These are phyloP conservation scores for Aurelia aurita DNA, from an alignment of 30 jellyfish, hydroid and myxozoan species.

Conservation along the genomic window DNA sequence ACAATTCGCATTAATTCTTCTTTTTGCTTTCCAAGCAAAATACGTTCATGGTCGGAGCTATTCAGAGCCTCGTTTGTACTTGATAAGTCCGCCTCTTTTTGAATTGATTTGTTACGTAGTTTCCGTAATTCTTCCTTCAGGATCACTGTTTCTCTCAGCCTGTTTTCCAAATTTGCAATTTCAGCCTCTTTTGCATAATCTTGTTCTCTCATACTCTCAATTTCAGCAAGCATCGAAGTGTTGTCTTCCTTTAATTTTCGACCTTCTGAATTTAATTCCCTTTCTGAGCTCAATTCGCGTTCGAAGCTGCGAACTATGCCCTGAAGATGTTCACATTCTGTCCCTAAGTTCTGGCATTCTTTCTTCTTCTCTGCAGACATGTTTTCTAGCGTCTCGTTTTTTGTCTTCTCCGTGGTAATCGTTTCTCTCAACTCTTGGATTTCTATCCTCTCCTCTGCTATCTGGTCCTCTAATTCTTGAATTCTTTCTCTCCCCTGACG, in stretches of 20 bases:
- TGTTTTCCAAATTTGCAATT: neutral
- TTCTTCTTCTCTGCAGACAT: neutral
- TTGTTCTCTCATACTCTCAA: neutral
- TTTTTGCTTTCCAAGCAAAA: neutral
- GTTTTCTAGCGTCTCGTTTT: slow-evolving; percentile 1
- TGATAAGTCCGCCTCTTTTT: slow-evolving; percentile 4
- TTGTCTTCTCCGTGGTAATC: slow-evolving; percentile 10
- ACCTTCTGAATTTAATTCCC: neutral
- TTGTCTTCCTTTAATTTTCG: slow-evolving; percentile 14
- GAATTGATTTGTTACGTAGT: slow-evolving; percentile 7
- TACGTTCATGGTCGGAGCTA: neutral
- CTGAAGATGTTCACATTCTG: neutral
- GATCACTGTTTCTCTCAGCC: neutral
- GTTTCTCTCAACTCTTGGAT: slow-evolving; percentile 16
- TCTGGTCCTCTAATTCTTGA: slow-evolving; percentile 10
- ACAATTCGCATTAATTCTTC: neutral
- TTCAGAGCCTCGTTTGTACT: neutral
- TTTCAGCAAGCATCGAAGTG: neutral
- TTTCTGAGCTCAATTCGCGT: neutral
- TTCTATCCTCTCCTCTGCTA: neutral
- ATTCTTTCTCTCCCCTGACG: neutral
- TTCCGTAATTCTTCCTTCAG: slow-evolving; percentile 17
- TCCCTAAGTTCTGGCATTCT: neutral
- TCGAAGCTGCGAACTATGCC: neutral
- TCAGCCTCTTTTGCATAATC: neutral